These are phyloP conservation scores for Drosophila seguyi DNA, from an alignment of 1,140 invertebrate genomes.

Conservation along the genomic window DNA sequence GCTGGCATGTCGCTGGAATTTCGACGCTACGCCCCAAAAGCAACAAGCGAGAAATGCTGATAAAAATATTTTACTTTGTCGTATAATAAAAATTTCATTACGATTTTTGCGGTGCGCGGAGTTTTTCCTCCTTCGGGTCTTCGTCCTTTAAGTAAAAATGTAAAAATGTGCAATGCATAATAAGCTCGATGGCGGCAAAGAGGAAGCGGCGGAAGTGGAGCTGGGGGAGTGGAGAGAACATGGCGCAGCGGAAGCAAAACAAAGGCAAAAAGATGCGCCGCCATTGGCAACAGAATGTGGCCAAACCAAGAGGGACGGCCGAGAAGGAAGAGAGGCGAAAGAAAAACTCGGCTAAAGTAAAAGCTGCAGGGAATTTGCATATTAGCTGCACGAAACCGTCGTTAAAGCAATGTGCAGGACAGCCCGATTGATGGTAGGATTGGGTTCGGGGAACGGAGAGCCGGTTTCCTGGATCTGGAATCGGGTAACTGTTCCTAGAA, in stretches of 20 bases:
- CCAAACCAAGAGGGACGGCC: slow-evolving; percentile 18
- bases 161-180: slow-evolving; percentile 83
- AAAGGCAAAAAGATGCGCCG: slow-evolving; percentile 67
- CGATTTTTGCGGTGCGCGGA: slow-evolving; percentile 77
- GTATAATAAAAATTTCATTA: slow-evolving; percentile 84
- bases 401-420: slow-evolving; percentile 58
- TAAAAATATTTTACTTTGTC: slow-evolving; percentile 84
- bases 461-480: slow-evolving; percentile 6
- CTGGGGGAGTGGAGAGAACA: slow-evolving; percentile 58
- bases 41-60: slow-evolving; percentile 81
- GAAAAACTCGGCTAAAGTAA: slow-evolving; percentile 72
- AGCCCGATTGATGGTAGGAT: slow-evolving; percentile 56
- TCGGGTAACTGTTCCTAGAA: slow-evolving; percentile 19
- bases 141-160: slow-evolving; percentile 66
- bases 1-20: slow-evolving; percentile 49
- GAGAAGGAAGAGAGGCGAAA: slow-evolving; percentile 16
- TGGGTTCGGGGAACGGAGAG: slow-evolving; percentile 4
- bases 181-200: slow-evolving; percentile 54
- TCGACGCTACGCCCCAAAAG: slow-evolving; percentile 57
- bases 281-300: slow-evolving; percentile 37
- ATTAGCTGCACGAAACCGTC: slow-evolving; percentile 72
- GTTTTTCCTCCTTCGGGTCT: slow-evolving; percentile 25
- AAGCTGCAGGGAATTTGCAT: slow-evolving; percentile 79
- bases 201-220: slow-evolving; percentile 22
- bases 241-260: slow-evolving; percentile 77